A percentile compares a stretch with the other conserved stretches of the same genome.
These are phyloP conservation scores for Patiria pectinifera DNA, from an alignment of 53 echinoderm and acorn worm species.

Conservation along the genomic window DNA sequence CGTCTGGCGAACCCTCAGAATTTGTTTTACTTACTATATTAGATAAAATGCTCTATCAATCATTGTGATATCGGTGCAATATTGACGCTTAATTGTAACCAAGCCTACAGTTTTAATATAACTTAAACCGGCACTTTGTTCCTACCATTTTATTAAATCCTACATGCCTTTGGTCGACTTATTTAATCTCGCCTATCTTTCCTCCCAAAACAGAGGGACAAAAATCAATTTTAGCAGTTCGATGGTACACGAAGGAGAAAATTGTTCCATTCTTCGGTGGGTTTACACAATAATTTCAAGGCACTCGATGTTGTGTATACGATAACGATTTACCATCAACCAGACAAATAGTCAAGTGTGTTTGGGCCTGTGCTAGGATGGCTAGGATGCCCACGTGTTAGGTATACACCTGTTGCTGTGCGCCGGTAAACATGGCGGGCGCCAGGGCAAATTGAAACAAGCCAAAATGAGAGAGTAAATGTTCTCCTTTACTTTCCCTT, in stretches of 20 bases:
- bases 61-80: constrained; percentile 5
- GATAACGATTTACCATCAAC: constrained; percentile 56
- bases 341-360: constrained; percentile 31
- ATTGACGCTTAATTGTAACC: background rate
- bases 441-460: constrained; percentile 43
- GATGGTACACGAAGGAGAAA: background rate
- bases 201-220: background rate
- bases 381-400: background rate
- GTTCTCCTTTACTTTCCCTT: background rate
- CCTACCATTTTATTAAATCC: background rate
- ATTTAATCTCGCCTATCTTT: constrained; percentile 1
- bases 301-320: constrained; percentile 13
- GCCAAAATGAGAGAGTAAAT: background rate
- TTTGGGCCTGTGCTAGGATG: background rate
- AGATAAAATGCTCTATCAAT: background rate
- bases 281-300: constrained; percentile 50
- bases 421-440: constrained; percentile 9
- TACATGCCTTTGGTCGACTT: background rate
- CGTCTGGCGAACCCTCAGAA: background rate
- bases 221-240: constrained; percentile 49
- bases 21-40: constrained; percentile 1
- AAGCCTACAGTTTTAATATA: background rate
- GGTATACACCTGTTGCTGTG: constrained; percentile 40
- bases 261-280: constrained; percentile 18
- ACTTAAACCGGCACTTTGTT: background rate